Conservation (phyloP, 1,140 invertebrate genomes). For the Matsumurasca onukii region DNA sequence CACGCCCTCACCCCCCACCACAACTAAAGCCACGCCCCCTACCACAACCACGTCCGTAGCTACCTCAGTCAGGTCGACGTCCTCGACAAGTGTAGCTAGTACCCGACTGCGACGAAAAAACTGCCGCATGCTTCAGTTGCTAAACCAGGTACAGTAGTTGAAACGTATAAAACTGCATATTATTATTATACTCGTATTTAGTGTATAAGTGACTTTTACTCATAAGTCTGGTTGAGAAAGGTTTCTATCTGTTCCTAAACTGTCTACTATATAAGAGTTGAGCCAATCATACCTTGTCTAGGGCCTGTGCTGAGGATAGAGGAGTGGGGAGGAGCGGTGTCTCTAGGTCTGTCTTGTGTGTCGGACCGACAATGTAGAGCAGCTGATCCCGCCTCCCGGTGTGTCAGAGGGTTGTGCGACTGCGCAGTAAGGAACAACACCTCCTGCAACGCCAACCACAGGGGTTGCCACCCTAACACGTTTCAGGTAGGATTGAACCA, state of each 20-base stretch:
- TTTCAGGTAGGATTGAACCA: slow-evolving; percentile 75
- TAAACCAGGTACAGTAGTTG: too few species aligned
- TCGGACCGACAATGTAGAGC: slow-evolving; percentile 74
- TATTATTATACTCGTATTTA: too few species aligned
- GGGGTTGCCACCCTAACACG: slow-evolving; percentile 77
- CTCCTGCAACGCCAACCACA: slow-evolving; percentile 66
- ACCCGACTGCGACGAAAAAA: not conserved
- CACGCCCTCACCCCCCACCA: not conserved
- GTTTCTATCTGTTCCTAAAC: too few species aligned
- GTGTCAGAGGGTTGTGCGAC: slow-evolving; percentile 76
- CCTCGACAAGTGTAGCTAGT: not conserved
- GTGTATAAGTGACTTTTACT: too few species aligned
- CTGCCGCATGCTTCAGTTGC: not conserved
- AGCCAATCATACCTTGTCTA: too few species aligned
- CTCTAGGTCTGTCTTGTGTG: slow-evolving; percentile 73
- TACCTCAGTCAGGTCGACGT: not conserved
- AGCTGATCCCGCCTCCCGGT: slow-evolving; percentile 74
- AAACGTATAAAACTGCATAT: too few species aligned
- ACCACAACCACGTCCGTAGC: slow-evolving; percentile 1
- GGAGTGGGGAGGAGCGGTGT: slow-evolving; percentile 60
- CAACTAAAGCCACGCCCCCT: not conserved
- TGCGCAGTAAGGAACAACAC: slow-evolving; percentile 53
- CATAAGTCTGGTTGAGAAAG: too few species aligned
- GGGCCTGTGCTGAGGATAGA: slow-evolving; percentile 45
- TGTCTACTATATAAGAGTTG: too few species aligned